A percentile compares a stretch with the other conserved stretches of the same genome.
These are phyloP conservation scores for Acomys russatus DNA, from an alignment of 2,797 vertebrate genomes.

Conservation along the genomic window DNA sequence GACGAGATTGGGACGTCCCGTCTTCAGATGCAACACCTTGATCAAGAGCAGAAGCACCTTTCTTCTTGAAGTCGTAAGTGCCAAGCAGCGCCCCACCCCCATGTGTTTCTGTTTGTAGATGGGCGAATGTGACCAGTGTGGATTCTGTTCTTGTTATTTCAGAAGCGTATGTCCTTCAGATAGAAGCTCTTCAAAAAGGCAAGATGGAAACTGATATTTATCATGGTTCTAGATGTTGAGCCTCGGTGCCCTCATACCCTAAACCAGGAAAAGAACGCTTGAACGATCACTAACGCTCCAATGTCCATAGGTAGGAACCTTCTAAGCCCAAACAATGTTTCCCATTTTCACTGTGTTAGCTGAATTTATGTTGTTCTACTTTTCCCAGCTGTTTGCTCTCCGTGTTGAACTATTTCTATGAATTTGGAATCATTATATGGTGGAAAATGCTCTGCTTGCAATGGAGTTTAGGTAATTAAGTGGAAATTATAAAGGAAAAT, in stretches of 20 bases:
- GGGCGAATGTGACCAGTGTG: background rate
- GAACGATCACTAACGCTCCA: background rate
- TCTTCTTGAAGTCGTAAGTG: background rate
- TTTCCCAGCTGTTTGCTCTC: background rate
- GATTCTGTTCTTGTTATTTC: background rate
- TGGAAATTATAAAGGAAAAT: background rate
- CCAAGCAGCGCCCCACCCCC: background rate
- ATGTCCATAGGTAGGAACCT: background rate
- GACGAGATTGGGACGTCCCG: background rate
- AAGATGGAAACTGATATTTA: background rate
- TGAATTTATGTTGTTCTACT: background rate
- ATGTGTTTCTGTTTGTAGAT: background rate
- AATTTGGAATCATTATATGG: background rate
- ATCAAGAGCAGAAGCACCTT: background rate
- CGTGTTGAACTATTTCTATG: background rate
- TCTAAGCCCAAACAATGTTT: background rate
- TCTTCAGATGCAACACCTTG: slow-evolving; percentile 12
- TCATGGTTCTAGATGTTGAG: background rate
- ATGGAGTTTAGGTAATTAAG: slow-evolving; percentile 5
- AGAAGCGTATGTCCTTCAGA: background rate
- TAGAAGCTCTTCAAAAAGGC: background rate
- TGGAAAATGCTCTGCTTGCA: background rate
- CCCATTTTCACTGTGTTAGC: background rate
- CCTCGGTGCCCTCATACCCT: background rate
- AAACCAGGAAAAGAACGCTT: background rate